Evolutionary conservation across 2,888 invertebrate genomes (phyloP), one percentile per base, ranked within the genome.

Genomic region (Microctonus aethiopoides): DNA sequence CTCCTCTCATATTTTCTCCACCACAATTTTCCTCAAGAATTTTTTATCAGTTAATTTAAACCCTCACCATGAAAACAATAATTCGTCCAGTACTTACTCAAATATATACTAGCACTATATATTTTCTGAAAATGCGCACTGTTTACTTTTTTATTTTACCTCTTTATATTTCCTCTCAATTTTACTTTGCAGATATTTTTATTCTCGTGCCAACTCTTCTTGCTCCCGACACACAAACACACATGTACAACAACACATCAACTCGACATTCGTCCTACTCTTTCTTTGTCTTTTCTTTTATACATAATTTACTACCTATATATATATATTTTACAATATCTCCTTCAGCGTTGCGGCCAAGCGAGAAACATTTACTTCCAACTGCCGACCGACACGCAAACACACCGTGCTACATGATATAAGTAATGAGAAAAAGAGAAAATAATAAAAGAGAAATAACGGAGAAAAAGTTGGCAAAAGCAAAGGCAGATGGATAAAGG

Each of bases 41-140:
- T 34, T 36, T 39, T 34, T 60, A 60, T 60, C 39, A 26, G 34
- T 46, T 62, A n/a, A 29, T 7, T 29, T 7, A 29, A 3, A 5
- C 7, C 7, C 29, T 16, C 16, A n/a, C 46, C 57, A 46, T 41
- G 62, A 41, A 46, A 62, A 62, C 29, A 20, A n/a, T 62, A 62
- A 62, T 62, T 62, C 46, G 46, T n/a, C 26, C 9, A 24, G 62
- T 62, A 62, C 46, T 62, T 46, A 62, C 41, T 41, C 62, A 41
- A 26, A 46, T 39, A 57, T 46, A 32, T 26, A n/a, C 41, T 26
- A 59, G 22, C 60, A 16, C 46, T 20, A 46, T 60, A 39, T 36
- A 60, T 60, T 60, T 60, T 36, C 60, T 26, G 59, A 16, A 39
- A 36, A 60, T 46, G 46, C 24, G 60, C 60, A 60, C 46, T n/a